Evolutionary conservation across 92 coral and sea anemone species (phyloP).

Genomic region (Heliopora coerulea): DNA sequence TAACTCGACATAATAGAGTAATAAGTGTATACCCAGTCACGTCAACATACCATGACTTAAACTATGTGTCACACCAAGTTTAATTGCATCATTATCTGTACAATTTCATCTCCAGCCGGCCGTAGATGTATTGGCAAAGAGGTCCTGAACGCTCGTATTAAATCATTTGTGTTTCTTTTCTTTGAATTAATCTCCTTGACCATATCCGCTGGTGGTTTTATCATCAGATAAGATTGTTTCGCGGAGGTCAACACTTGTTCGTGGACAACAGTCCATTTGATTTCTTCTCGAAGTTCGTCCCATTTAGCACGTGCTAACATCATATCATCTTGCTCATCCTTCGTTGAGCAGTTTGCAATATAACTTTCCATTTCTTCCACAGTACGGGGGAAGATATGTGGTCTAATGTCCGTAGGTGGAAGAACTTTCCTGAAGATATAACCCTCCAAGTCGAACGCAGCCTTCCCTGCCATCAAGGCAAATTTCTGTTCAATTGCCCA

Average conservation of each 20-base stretch:
- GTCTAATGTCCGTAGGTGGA: conserved; percentile 51
- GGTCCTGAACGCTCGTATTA: conserved; percentile 53
- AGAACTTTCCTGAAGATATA: conserved; percentile 54
- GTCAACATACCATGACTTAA: too few relatives aligned
- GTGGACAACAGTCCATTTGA: conserved; percentile 55
- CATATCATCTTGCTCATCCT: conserved; percentile 27
- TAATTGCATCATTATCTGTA: conserved; percentile 45
- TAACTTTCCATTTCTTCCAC: conserved; percentile 55
- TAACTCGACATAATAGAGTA: too few relatives aligned
- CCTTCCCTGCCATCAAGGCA: conserved; percentile 58
- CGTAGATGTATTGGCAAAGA: conserved; percentile 50
- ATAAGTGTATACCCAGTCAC: too few relatives aligned
- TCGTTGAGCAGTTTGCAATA: conserved; percentile 28
- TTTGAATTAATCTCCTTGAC: conserved; percentile 56
- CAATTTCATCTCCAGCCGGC: conserved; percentile 58
- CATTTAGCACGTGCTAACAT: conserved; percentile 51
- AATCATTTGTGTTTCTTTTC: conserved; percentile 40
- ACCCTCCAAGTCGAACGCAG: conserved; percentile 54
- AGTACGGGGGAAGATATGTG: conserved; percentile 59
- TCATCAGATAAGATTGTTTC: conserved; percentile 56
- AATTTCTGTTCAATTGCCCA: conserved; percentile 56
- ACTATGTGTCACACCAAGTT: conserved; percentile 21
- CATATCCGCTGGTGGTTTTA: conserved; percentile 65
- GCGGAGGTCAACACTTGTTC: conserved; percentile 60
- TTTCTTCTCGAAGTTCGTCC: conserved; percentile 38